A percentile compares a stretch with the other conserved stretches of the same genome.
These are phyloP conservation scores for Dasypus novemcinctus DNA, from an alignment of 2,113 vertebrate genomes.

Conservation along the genomic window DNA sequence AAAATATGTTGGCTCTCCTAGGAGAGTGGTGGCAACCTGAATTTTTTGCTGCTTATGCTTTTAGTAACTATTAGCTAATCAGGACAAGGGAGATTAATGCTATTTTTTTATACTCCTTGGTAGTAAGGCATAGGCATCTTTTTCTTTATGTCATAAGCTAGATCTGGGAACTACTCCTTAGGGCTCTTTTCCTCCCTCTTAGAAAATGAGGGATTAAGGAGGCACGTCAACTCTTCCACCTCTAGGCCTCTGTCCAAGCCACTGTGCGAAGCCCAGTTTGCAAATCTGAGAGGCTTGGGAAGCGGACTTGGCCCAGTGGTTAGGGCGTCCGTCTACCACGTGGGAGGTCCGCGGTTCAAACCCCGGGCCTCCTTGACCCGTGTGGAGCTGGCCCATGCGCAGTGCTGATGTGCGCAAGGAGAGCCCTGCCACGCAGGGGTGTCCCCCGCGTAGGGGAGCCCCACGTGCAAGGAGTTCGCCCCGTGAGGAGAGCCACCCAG, in stretches of 20 bases:
- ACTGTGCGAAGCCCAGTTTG: background rate
- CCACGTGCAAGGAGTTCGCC: too few relatives aligned
- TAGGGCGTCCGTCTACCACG: too few relatives aligned
- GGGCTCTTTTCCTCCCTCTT: background rate
- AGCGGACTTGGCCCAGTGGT: too few relatives aligned
- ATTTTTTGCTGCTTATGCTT: background rate
- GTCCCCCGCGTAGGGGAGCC: too few relatives aligned
- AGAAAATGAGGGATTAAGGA: background rate
- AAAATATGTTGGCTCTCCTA: background rate
- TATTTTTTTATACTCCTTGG: background rate
- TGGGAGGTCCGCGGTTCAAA: too few relatives aligned
- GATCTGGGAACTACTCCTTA: too few relatives aligned
- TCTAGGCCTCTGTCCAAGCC: background rate
- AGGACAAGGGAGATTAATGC: background rate
- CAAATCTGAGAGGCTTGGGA: background rate
- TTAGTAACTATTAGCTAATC: background rate
- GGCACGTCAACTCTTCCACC: background rate
- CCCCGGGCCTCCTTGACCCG: too few relatives aligned
- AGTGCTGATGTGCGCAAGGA: too few relatives aligned
- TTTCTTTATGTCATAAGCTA: background rate
- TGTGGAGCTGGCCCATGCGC: too few relatives aligned
- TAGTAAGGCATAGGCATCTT: background rate
- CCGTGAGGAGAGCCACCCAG: too few relatives aligned
- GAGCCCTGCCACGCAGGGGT: too few relatives aligned
- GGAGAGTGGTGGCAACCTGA: background rate